Evolutionary conservation across 2,888 invertebrate species (phyloP).

Genomic region (Panopea generosa): DNA sequence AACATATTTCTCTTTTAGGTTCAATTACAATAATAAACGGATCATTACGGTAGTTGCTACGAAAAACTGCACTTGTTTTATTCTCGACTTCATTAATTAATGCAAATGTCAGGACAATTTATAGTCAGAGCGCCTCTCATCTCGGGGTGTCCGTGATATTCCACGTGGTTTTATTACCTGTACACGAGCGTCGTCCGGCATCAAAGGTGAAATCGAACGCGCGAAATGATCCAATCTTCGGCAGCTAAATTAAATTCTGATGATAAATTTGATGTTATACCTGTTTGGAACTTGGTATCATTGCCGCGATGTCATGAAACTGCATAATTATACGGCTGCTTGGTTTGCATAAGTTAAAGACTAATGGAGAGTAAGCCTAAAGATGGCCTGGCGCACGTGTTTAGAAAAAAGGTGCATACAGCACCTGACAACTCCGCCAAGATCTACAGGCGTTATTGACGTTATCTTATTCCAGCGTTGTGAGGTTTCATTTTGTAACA

Average conservation of each 20-base stretch:
- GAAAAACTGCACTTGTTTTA: too few relatives aligned
- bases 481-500: too few relatives aligned
- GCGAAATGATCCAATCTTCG: slow-evolving; percentile 21
- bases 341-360: too few relatives aligned
- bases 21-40: too few relatives aligned
- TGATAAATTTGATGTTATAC: slow-evolving; percentile 38
- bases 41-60: too few relatives aligned
- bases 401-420: too few relatives aligned
- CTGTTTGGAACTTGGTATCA: slow-evolving; percentile 4
- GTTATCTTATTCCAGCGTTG: too few relatives aligned
- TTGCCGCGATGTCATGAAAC: slow-evolving; percentile 26
- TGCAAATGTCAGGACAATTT: slow-evolving; percentile 35
- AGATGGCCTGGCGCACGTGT: too few relatives aligned
- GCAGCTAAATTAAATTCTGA: slow-evolving; percentile 36
- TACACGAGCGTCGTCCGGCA: slow-evolving; percentile 34
- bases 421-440: too few relatives aligned
- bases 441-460: too few relatives aligned
- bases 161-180: slow-evolving; percentile 33
- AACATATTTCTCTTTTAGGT: too few relatives aligned
- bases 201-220: slow-evolving; percentile 25
- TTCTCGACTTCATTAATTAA: slow-evolving; percentile 38
- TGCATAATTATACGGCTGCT: slow-evolving; percentile 9
- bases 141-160: neutral
- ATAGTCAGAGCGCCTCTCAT: slow-evolving; percentile 2
- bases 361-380: too few relatives aligned